phyloP scores from a whole-genome alignment of 1,140 invertebrate genomes.

The Neodiprion pinetum region DNA sequence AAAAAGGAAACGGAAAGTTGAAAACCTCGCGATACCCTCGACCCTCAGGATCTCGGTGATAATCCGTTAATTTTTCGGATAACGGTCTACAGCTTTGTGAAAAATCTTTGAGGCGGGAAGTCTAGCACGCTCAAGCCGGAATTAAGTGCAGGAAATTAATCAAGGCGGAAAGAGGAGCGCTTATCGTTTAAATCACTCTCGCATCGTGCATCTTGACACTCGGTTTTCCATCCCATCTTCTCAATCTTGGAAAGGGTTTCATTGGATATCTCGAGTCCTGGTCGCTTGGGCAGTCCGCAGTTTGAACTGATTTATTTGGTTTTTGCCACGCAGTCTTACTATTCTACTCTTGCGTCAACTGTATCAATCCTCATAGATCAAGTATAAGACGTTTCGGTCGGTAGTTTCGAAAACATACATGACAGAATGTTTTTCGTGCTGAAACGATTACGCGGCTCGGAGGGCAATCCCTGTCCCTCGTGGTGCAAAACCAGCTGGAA shows the following conservation, averaged over 20 bases:
- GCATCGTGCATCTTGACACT: no score
- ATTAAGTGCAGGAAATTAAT: not conserved
- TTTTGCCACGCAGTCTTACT: no score
- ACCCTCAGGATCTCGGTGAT: not conserved
- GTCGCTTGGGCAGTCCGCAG: no score
- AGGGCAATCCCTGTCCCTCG: not conserved
- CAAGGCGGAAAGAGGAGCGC: not conserved
- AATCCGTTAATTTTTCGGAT: not conserved
- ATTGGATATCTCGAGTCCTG: not conserved
- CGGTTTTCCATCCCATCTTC: not conserved
- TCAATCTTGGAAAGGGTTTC: not conserved
- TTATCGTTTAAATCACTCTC: no score
- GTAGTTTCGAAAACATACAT: not conserved
- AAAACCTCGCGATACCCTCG: no score
- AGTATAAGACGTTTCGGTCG: not conserved
- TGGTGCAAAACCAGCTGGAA: not conserved
- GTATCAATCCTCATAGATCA: no score
- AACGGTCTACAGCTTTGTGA: not conserved
- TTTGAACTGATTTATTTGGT: no score
- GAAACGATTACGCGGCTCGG: not conserved
- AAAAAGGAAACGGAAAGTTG: no score
- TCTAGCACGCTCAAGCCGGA: not conserved
- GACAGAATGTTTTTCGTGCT: not conserved
- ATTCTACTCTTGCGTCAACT: no score
- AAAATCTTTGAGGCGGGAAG: not conserved